phyloP scores from a whole-genome alignment of 23 tunicate species.

The Diplosoma virens region DNA sequence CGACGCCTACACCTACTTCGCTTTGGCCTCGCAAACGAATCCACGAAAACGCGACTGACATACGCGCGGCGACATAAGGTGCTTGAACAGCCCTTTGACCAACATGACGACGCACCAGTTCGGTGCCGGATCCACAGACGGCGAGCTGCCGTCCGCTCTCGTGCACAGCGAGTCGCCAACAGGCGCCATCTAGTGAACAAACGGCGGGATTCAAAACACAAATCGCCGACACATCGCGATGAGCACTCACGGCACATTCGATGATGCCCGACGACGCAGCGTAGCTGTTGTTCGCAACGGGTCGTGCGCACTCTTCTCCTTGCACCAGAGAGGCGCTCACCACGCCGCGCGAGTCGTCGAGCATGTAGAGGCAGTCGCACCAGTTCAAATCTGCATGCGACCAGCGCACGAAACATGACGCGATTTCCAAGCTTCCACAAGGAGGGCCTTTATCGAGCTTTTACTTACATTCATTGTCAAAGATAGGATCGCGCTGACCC shows the following conservation, averaged over 20 bases:
- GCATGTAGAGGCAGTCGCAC: conserved; percentile 57
- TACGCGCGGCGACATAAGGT: conserved; percentile 28
- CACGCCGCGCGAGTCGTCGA: not conserved
- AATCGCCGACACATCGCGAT: not conserved
- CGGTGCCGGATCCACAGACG: conserved; percentile 42
- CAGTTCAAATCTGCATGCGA: conserved; percentile 34
- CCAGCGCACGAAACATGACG: not conserved
- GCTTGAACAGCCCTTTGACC: not conserved
- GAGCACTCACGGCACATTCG: conserved; percentile 29
- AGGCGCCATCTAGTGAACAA: conserved; percentile 2
- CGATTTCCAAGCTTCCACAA: not conserved
- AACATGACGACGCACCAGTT: conserved; percentile 50
- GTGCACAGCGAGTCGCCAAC: conserved; percentile 58
- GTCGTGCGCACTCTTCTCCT: conserved; percentile 22
- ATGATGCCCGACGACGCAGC: conserved; percentile 3
- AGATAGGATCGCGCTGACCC: not conserved
- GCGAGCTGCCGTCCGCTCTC: conserved; percentile 48
- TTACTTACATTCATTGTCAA: not conserved
- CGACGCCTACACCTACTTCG: conserved; percentile 37
- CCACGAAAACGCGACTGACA: conserved; percentile 45
- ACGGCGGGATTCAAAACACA: not conserved
- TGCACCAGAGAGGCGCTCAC: conserved; percentile 29
- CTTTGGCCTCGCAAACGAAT: conserved; percentile 47
- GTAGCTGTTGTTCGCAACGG: not conserved
- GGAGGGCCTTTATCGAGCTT: not conserved